These are phyloP conservation scores for Xenopus petersii DNA, from an alignment of 2,797 vertebrate species.

Conservation along the genomic window DNA sequence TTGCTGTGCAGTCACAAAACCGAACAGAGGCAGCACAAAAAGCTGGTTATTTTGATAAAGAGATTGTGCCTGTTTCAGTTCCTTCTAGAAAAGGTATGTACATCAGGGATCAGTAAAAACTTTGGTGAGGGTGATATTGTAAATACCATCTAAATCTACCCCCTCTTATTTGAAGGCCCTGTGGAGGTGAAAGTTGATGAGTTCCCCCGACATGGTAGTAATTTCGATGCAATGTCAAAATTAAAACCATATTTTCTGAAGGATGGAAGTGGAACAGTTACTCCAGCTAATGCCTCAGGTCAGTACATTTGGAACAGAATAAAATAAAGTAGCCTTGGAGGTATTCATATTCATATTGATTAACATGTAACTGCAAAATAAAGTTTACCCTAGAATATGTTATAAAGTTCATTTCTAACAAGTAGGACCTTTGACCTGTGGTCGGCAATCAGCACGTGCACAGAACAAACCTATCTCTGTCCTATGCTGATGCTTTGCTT, in stretches of 20 bases:
- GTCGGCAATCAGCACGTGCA: no score
- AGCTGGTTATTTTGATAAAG: conserved; percentile 83
- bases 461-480: no score
- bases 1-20: conserved; percentile 84
- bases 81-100: conserved; percentile 82
- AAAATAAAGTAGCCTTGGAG: no score
- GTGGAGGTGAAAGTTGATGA: conserved; percentile 85
- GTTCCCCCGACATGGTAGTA: conserved; percentile 87
- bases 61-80: conserved; percentile 86
- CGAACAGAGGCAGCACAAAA: conserved; percentile 86
- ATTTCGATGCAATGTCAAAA: conserved; percentile 75
- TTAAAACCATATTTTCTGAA: conserved; percentile 87
- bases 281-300: conserved; percentile 93
- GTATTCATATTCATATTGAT: no score
- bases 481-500: no score
- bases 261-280: conserved; percentile 85
- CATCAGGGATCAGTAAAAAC: neutral
- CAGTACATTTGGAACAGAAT: conserved; percentile 4
- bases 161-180: conserved; percentile 66
- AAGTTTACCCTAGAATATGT: no score
- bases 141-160: no score
- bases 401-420: no score
- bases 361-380: no score
- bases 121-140: no score
- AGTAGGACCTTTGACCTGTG: no score